These are phyloP conservation scores for Apamea sordens DNA, from an alignment of 2,888 invertebrate species.

Conservation along the genomic window DNA sequence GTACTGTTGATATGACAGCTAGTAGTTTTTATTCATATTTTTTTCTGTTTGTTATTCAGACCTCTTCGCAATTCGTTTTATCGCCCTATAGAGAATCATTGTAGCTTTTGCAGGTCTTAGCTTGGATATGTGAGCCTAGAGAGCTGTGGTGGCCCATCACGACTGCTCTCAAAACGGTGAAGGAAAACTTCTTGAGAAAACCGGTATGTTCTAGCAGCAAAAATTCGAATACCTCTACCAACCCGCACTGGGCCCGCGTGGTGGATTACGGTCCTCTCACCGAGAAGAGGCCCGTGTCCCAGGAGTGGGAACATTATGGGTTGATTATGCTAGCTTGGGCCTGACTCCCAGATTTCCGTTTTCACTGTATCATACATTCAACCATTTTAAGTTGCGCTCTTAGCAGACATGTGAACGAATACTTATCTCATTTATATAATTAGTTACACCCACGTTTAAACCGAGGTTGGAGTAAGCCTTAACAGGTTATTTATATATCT, in stretches of 20 bases:
- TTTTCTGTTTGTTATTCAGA: not conserved
- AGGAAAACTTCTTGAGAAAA: not conserved
- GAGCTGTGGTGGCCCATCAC: not conserved
- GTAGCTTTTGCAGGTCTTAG: not conserved
- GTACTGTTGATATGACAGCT: not conserved
- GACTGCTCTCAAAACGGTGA: not conserved
- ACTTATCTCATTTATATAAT: slow-evolving; percentile 6
- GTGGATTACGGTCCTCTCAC: too few species aligned
- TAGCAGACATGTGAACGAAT: not conserved
- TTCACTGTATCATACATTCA: not conserved
- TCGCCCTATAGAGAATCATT: not conserved
- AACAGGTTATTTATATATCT: not conserved
- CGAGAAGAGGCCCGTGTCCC: too few species aligned
- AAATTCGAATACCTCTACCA: not conserved
- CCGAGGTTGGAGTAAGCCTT: not conserved
- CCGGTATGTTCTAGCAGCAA: not conserved
- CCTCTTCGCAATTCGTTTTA: not conserved
- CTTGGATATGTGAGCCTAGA: not conserved
- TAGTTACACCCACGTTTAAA: slow-evolving; percentile 3
- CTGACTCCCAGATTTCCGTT: not conserved
- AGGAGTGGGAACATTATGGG: too few species aligned
- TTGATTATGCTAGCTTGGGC: too few species aligned
- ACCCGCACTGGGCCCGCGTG: not conserved
- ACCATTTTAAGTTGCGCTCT: not conserved
- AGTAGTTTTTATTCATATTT: not conserved